Percentiles rank a stretch among this genome's conserved stretches.
Conservation (phyloP, 2,113 vertebrate genomes). For the Myanophis thanlyinensis region DNA sequence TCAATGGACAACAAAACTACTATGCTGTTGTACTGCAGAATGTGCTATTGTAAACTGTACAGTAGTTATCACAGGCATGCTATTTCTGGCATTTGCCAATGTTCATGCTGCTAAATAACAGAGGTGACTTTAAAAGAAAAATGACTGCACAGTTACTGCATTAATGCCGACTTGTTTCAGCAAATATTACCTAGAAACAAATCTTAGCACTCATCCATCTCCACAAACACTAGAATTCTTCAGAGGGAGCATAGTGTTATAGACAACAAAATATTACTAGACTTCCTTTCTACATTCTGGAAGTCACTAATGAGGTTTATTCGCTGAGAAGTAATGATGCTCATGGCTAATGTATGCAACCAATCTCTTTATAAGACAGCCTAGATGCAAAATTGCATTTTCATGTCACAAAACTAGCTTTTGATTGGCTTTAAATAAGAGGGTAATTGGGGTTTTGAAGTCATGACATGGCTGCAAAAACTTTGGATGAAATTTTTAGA, state of each 20-base stretch:
- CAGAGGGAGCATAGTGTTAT: neutral
- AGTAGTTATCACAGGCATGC: neutral
- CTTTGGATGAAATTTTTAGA: neutral
- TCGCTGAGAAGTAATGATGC: neutral
- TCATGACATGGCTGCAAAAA: slow-evolving; percentile 7
- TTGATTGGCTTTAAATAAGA: slow-evolving; percentile 4
- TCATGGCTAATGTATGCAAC: neutral
- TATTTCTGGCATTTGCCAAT: slow-evolving; percentile 11
- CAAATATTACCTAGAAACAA: slow-evolving; percentile 12
- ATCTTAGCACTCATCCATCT: slow-evolving; percentile 15
- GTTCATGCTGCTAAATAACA: slow-evolving; percentile 11
- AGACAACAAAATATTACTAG: neutral
- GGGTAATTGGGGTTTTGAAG: slow-evolving; percentile 10
- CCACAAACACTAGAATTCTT: neutral
- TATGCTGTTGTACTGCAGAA: neutral
- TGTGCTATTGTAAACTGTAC: neutral
- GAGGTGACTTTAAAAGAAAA: slow-evolving; percentile 23
- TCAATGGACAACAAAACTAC: slow-evolving; percentile 6
- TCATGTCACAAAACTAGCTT: slow-evolving; percentile 11
- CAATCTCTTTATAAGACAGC: neutral
- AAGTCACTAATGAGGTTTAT: slow-evolving; percentile 29
- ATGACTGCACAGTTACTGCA: slow-evolving; percentile 15
- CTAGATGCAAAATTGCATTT: neutral
- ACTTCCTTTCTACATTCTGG: slow-evolving; percentile 4
- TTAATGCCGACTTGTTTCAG: slow-evolving; percentile 1